Evolutionary conservation across 2,113 vertebrate species (phyloP), one percentile per base, ranked within the genome.

Genomic region (Vidua chalybeata): DNA sequence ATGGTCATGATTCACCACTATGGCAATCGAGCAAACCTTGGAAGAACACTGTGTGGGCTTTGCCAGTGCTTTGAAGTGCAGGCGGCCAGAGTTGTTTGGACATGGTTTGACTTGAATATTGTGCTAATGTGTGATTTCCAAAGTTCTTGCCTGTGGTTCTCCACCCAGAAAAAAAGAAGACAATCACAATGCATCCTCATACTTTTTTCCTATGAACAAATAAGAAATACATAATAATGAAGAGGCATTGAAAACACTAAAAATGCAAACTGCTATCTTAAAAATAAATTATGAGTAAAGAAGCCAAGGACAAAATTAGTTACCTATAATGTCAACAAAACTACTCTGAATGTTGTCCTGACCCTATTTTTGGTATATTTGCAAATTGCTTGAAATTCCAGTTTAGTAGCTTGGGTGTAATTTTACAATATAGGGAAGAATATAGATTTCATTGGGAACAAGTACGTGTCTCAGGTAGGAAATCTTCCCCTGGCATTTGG

Each of bases 21-120:
- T 87, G 94, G 93, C 93, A 93, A 87, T 94, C 49, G 15, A 92
- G 91, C 86, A 84, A 46, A 52, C 52, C 64, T 68, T 96, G 93
- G 91, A 95, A 89, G 94, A 87, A 79, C 74, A 67, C 49, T 64
- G 64, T 6, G 0, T 41, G 64, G 71, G 69, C 7, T 37, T 87
- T 94, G 95, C 96, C 94, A 97, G 67, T 7, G 48, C 92, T 96
- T 96, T 97, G 93, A 97, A 96, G 87, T 87, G 46, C 72, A 39
- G 78, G 82, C 93, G 89, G 68, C 46, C 76, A 84, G 41, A 76
- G 69, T 51, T 85, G 23, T 83, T 90, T 88, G 94, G 93, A 89
- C 92, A 46, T 5, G 15, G 55, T 74, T 91, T 93, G 74, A 73
- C 85, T 83, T 79, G 82, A 91, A 80, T 51, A 35, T 73, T 80